These are phyloP conservation scores for Halcyon smyrnensis DNA, from an alignment of 2,797 vertebrate species.

Conservation along the genomic window DNA sequence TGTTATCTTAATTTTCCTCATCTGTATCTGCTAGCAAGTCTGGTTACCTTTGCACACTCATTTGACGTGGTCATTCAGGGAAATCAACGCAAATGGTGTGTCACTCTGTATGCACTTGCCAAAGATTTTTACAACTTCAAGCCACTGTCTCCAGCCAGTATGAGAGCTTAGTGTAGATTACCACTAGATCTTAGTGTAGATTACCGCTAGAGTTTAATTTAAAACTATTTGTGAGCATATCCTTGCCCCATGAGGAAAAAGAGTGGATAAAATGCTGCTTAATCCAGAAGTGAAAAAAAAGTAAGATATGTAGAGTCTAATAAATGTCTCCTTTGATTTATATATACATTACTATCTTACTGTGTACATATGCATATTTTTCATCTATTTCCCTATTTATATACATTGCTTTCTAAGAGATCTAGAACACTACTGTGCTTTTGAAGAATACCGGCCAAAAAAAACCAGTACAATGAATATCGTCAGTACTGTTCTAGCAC, in stretches of 20 bases:
- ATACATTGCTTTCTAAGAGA: background rate
- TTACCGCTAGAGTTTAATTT: background rate
- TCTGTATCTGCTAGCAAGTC: slow-evolving; percentile 7
- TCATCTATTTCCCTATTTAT: background rate
- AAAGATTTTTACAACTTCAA: background rate
- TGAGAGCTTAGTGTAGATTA: background rate
- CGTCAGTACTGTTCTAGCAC: background rate
- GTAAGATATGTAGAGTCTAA: rapidly evolving
- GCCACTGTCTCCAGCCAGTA: background rate
- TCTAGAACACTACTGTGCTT: background rate
- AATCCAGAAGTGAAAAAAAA: background rate
- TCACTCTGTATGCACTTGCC: background rate
- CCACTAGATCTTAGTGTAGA: background rate
- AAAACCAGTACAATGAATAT: background rate
- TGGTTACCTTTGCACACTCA: slow-evolving; percentile 38
- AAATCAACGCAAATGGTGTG: slow-evolving; percentile 24
- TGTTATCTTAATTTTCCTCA: slow-evolving; percentile 48
- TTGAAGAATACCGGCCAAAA: too few species aligned
- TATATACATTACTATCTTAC: background rate
- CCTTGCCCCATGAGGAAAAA: background rate
- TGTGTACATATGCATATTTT: background rate
- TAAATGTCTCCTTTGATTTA: background rate
- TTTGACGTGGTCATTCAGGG: background rate
- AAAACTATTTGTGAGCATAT: background rate
- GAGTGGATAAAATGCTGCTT: background rate